Conservation (phyloP, 1,140 invertebrate species). For the Brachionus calyciflorus region DNA sequence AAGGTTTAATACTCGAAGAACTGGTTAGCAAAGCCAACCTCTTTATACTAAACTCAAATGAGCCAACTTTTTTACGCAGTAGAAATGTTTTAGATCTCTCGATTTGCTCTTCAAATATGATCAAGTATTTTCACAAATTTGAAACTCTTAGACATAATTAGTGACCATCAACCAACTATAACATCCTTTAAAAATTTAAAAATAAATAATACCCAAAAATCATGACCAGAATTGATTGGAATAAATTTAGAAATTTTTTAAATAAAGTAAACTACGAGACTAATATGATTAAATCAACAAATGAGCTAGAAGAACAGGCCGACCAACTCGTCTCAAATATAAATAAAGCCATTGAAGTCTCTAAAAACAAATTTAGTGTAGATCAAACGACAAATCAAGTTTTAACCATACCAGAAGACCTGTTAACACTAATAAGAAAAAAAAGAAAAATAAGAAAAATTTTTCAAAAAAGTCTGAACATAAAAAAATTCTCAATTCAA, state of each 20-base stretch:
- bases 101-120: not conserved
- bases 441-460: conserved; percentile 7
- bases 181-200: no score
- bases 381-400: not conserved
- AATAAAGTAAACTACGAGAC: no score
- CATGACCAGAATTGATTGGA: no score
- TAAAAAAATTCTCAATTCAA: no score
- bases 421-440: not conserved
- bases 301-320: not conserved
- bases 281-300: not conserved
- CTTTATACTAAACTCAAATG: not conserved
- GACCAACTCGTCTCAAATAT: not conserved
- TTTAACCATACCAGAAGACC: not conserved
- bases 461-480: conserved; percentile 6
- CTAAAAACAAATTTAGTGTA: not conserved
- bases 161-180: no score
- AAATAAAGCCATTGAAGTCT: not conserved
- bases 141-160: no score
- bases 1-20: not conserved
- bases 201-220: no score
- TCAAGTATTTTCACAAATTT: not conserved
- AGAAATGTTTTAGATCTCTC: not conserved
- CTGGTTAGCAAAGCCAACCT: not conserved
- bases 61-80: not conserved
- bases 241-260: no score